Evolutionary conservation across 2,797 vertebrate species (phyloP).

Genomic region (Pangasius macronema): DNA sequence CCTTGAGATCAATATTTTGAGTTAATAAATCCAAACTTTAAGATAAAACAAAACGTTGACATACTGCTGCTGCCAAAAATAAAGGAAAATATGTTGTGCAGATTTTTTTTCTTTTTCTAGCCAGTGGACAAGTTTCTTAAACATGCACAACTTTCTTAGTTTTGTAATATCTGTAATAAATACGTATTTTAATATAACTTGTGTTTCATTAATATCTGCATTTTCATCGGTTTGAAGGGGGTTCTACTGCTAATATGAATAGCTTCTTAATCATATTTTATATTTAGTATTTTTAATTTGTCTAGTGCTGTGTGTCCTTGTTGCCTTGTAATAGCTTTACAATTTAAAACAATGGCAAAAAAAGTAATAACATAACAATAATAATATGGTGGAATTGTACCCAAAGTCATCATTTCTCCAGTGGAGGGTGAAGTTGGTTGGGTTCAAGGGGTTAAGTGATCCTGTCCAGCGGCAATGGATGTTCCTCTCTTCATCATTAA

Average conservation of each 20-base stretch:
- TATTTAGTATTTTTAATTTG: not conserved
- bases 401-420: slow-evolving; percentile 55
- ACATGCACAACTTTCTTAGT: no score
- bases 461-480: slow-evolving; percentile 71
- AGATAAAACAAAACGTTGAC: not conserved
- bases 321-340: no score
- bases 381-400: not conserved
- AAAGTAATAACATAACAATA: not conserved
- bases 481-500: not conserved
- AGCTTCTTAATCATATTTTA: not conserved
- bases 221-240: no score
- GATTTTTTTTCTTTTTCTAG: not conserved
- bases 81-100: not conserved
- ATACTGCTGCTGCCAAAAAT: not conserved
- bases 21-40: not conserved
- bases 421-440: slow-evolving; percentile 65
- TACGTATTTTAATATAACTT: no score
- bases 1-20: not conserved
- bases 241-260: not conserved
- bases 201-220: no score
- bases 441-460: slow-evolving; percentile 13
- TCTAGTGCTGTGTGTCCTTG: not conserved
- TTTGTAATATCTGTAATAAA: no score
- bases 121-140: no score
- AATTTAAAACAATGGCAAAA: not conserved